Conservation (phyloP, 2,888 invertebrate species). For the Brachyopa scutellaris region DNA sequence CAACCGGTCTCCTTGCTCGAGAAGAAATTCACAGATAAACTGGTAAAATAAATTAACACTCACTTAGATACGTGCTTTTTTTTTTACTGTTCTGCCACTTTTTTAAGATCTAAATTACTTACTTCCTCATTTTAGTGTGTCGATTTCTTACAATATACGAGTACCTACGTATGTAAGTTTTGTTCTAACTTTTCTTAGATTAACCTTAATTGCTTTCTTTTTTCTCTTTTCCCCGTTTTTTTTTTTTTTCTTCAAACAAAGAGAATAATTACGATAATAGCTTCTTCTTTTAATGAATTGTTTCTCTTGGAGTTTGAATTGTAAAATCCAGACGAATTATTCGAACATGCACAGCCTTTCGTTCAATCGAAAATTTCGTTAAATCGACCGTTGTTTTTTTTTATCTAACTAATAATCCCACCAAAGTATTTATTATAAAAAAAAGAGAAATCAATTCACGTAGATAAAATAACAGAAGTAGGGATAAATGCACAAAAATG, state of each 20-base stretch:
- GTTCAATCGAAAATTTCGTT: no score
- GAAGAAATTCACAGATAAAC: not conserved
- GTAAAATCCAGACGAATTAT: not conserved
- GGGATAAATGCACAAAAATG: no score
- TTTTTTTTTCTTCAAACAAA: constrained; percentile 5
- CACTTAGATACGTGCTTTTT: constrained; percentile 22
- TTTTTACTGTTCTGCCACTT: not conserved
- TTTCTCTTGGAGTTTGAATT: not conserved
- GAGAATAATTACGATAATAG: constrained; percentile 1
- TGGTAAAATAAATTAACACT: constrained; percentile 6
- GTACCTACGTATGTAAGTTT: constrained; percentile 7
- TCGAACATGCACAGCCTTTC: no score
- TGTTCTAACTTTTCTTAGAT: constrained; percentile 15
- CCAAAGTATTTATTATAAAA: no score
- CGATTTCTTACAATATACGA: constrained; percentile 38
- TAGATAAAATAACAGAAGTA: no score
- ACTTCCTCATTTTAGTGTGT: constrained; percentile 41
- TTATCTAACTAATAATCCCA: no score
- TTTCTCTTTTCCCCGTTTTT: constrained; percentile 32
- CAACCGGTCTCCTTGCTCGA: constrained; percentile 10
- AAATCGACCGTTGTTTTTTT: no score
- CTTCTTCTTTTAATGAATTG: constrained; percentile 5
- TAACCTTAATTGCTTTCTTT: constrained; percentile 57
- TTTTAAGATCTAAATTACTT: constrained; percentile 35
- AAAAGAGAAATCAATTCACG: constrained; percentile 17